Base-by-base conservation (phyloP, 2,888 invertebrate species). In the Phengaris arion region DNA sequence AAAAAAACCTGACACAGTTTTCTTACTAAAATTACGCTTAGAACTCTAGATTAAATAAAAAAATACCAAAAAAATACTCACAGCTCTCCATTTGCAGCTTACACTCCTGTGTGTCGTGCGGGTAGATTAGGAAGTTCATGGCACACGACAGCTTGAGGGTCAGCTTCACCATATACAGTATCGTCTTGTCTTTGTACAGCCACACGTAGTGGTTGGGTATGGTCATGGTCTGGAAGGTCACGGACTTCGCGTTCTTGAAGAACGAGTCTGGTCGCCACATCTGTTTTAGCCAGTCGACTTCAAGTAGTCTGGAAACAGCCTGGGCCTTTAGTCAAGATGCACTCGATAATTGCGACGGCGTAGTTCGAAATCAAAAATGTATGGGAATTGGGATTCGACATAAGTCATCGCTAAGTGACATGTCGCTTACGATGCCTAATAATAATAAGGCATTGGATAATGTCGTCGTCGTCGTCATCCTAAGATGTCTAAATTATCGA, bases 261-360 rank as follows among this genome's bases (percentile, higher is more conserved):
- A 98, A 98, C 7, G 98, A 98, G 91, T 98, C 98, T 0, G 98
- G 98, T 73, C 98, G 94, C 98, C 98, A 98, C 96, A 98, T 97
- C 85, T 97, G 97, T 85, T 98, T 98, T 81, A 98, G 88, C 98
- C 98, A 98, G 85, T 97, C 97, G 5, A 98, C 97, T 90, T 98
- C 98, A 51, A 98, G 92, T 74, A 98, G 92, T 84, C 96, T 95
- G 91, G 74, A 75, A 79, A 48, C 7, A 48, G 48, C 6, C 7
- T 7, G 22, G 22, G 22, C 22, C 22, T 22, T 22, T 22, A 22
- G 22, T 22, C 22, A 22, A 22, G 22, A 22, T 22, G 22, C 22
- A 22, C 22, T 22, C 22, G 22, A 22, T 22, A 22, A 22, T 22
- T 22, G 22, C 22, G 22, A 22, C 22, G 22, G 22, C 22, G 22